These are phyloP conservation scores for Peromyscus aztecus DNA, from an alignment of 2,797 vertebrate genomes.

Conservation along the genomic window DNA sequence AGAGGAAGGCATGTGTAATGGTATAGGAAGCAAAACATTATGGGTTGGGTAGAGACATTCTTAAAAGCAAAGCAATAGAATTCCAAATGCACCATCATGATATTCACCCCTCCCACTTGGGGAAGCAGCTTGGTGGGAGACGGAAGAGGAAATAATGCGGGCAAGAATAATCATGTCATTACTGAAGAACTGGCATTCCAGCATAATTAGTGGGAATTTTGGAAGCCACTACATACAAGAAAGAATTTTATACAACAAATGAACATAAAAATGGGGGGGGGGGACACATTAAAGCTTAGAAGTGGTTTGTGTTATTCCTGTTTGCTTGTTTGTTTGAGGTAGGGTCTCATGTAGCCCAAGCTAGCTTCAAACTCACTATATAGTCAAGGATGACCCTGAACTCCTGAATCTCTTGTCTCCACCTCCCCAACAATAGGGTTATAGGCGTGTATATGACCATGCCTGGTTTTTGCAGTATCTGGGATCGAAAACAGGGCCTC, in stretches of 20 bases:
- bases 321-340: neutral
- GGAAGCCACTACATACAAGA: slow-evolving; percentile 17
- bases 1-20: neutral
- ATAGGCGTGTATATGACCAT: neutral
- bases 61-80: slow-evolving; percentile 28
- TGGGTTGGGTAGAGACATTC: neutral
- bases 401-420: neutral
- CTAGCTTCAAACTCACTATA: neutral
- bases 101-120: neutral
- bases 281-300: neutral
- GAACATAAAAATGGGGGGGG: neutral
- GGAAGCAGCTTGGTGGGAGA: neutral
- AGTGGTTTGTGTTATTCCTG: neutral
- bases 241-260: slow-evolving; percentile 1
- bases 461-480: neutral
- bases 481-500: neutral
- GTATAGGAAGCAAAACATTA: neutral
- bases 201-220: neutral
- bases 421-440: neutral
- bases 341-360: neutral
- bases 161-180: neutral
- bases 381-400: neutral
- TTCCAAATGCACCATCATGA: neutral
- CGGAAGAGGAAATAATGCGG: neutral
- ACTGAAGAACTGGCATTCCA: neutral